These are phyloP conservation scores for Hypotaenidia philippensis DNA, from an alignment of 2,797 vertebrate genomes.

Conservation along the genomic window DNA sequence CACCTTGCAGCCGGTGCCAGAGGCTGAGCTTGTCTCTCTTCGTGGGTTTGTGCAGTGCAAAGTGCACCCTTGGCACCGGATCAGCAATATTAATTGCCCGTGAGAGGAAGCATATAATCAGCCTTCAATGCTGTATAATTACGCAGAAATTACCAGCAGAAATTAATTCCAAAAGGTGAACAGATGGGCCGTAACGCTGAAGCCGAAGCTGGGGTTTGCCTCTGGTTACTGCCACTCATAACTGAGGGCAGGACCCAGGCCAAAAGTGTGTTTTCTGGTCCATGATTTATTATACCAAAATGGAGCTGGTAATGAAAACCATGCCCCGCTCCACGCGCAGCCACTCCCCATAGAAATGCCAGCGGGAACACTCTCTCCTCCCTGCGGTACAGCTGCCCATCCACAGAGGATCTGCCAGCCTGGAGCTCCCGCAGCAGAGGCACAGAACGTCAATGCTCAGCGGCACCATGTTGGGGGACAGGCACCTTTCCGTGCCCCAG, in stretches of 20 bases:
- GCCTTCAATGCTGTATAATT: constrained; percentile 32
- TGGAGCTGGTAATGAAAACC: constrained; percentile 54
- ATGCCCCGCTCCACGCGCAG: constrained; percentile 19
- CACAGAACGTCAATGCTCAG: neutral
- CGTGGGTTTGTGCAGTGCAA: neutral
- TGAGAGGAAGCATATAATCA: constrained; percentile 54
- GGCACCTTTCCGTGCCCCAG: accelerated
- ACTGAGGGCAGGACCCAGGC: constrained; percentile 33
- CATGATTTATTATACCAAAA: constrained; percentile 46
- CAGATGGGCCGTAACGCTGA: neutral
- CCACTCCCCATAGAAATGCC: constrained; percentile 47
- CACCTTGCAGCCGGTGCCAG: neutral
- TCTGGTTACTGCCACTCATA: constrained; percentile 26
- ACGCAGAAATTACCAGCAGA: constrained; percentile 51
- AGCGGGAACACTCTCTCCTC: constrained; percentile 31
- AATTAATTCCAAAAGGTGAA: constrained; percentile 69
- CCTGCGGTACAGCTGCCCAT: neutral
- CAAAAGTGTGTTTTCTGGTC: constrained; percentile 34
- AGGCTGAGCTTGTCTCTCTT: neutral
- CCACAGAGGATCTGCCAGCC: neutral
- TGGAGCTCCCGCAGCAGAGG: neutral
- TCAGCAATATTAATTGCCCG: constrained; percentile 9
- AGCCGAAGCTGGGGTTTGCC: constrained; percentile 4
- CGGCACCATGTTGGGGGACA: accelerated
- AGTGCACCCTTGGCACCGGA: constrained; percentile 19